Evolutionary conservation across 2,797 vertebrate genomes (phyloP), one percentile per base, ranked within the genome.

Genomic region (Emydoidea blandingii): DNA sequence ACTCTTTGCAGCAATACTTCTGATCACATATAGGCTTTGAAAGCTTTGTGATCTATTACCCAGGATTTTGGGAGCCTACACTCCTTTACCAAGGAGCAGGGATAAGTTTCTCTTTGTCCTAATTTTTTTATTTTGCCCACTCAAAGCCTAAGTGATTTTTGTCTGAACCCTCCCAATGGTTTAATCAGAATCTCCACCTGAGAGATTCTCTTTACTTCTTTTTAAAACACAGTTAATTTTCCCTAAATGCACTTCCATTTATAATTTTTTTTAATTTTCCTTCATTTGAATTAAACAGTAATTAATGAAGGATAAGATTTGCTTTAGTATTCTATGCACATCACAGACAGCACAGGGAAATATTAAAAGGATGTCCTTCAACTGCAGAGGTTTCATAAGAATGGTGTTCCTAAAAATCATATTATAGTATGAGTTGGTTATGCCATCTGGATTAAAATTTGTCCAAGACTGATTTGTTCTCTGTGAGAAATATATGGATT

Each of bases 241-340:
- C 50, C 18, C 31, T 41, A 78, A 85, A 95, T 78, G 0, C 5
- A 82, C 23, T 86, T 81, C 2, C 5, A 72, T 76, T 5, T 34
- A 3, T 82, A 88, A 1, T 76, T 85, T 91, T 85, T 91, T 83
- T 2, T n/a, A 14, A 21, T 56, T 87, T 84, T 95, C 2, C 8
- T 82, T 81, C 56, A 49, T 90, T 91, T 91, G 25, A 85, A 91
- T 93, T 85, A 83, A 87, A 56, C 56, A 81, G 85, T 25, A 79
- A 76, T 87, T 72, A 8, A 79, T 31, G 15, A 91, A 95, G 14
- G 7, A 3, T 62, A 88, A 79, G 44, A 87, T 65, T 31, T 91
- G 31, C 5, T 49, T 95, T 88, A 87, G 52, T 23, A 81, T 91
- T 86, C 34, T 62, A 5, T 80, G 9, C 9, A 41, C 74, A 76